A percentile compares a stretch with the other conserved stretches of the same genome.
Conservation (phyloP, 2,797 vertebrate genomes). For the Gorsachius magnificus region DNA sequence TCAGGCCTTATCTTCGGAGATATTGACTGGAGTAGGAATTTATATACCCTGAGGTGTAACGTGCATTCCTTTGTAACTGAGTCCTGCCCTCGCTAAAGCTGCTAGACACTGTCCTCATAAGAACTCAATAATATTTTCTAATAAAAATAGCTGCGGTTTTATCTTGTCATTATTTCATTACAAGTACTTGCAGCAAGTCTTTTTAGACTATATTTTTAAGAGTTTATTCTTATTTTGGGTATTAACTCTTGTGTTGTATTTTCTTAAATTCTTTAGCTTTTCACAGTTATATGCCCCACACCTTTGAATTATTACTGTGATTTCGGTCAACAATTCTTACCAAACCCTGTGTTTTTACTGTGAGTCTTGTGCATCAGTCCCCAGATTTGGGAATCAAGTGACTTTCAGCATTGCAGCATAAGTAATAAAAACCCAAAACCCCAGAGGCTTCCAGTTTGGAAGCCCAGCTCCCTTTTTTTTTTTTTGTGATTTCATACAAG, state of each 20-base stretch:
- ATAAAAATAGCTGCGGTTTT: background rate
- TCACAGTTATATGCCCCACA: background rate
- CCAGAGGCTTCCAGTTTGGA: background rate
- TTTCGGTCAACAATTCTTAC: background rate
- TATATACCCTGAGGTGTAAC: background rate
- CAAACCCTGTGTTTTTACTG: background rate
- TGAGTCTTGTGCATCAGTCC: background rate
- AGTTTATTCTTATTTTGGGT: background rate
- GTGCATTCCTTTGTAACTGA: background rate
- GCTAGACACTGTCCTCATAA: background rate
- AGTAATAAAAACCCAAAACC: background rate
- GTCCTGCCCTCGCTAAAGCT: background rate
- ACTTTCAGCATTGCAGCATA: background rate
- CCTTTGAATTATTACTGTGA: background rate
- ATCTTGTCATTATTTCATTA: background rate
- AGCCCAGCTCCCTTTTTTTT: background rate
- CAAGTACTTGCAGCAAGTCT: background rate
- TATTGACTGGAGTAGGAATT: background rate
- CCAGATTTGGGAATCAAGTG: background rate
- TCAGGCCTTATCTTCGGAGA: background rate
- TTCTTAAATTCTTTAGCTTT: background rate
- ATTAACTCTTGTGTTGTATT: background rate
- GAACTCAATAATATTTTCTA: background rate
- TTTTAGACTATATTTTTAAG: background rate
- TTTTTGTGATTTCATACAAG: background rate